Base-by-base conservation (phyloP, 2,113 vertebrate genomes). In the Ictalurus punctatus region DNA sequence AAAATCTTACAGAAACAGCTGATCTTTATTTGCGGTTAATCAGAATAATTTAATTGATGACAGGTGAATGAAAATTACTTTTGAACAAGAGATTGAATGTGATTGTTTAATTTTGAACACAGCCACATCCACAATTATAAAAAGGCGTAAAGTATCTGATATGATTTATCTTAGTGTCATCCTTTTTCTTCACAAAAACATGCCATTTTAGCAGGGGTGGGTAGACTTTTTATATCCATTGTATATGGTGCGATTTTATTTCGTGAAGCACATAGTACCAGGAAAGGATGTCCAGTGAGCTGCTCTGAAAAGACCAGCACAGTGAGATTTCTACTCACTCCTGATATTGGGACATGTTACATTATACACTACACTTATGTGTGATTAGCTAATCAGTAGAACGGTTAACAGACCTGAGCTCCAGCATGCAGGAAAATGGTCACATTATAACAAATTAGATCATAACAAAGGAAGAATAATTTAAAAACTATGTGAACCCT, bases 281-380 rank as follows among this genome's bases (percentile, higher is more conserved):
- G 74, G 13, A 54, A 80, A 56, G 37, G 6, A 54, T 2, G 7
- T 2, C 12, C 25, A n/a, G 48, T 5, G 44, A 2, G 4, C 79
- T 81, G 48, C 3, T 56, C 27, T 6, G 48, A 80, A 80, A 54
- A 80, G 14, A 80, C 2, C 48, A 80, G 27, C 25, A 56, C 48
- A 17, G 16, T 80, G 14, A 80, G 27, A 30, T 81, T 81, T 58
- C 17, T 81, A 21, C 19, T 81, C 52, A 19, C 52, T 58, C 17
- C n/a, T 56, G 27, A 81, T 54, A 34, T 27, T 19, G 27, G 19
- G 52, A 58, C 58, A 54, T 30, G n/a, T 58, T 81, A 58, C 7
- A 34, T 81, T 58, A 81, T 81, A 81, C 79, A 34, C 79, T 10
- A 16, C 79, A 81, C 54, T 81, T 81, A 81, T 81, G 54, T 81